Evolutionary conservation across 2,888 invertebrate genomes (phyloP).

Genomic region (Ryuthela nishihirai): DNA sequence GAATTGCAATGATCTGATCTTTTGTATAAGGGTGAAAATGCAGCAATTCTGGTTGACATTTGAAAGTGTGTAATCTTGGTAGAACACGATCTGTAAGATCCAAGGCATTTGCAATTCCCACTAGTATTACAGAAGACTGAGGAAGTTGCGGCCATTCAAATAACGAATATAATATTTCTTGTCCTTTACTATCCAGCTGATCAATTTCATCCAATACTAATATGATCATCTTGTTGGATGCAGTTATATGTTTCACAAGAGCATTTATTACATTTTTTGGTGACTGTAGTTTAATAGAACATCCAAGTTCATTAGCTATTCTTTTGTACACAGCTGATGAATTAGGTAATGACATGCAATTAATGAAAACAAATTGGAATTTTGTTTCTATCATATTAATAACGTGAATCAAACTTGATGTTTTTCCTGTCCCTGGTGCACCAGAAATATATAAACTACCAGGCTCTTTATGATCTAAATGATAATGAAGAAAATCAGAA

Average conservation of each 20-base stretch:
- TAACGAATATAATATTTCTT: constrained; percentile 83
- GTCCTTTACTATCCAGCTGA: constrained; percentile 71
- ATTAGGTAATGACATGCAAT: constrained; percentile 86
- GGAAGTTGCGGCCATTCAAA: constrained; percentile 84
- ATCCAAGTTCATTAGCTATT: constrained; percentile 67
- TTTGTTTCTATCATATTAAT: constrained; percentile 46
- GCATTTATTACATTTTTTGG: constrained; percentile 59
- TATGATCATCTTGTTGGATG: constrained; percentile 50
- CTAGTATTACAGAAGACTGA: constrained; percentile 67
- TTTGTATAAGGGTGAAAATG: constrained; percentile 91
- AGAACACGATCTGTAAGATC: constrained; percentile 88
- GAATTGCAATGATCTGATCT: constrained; percentile 80
- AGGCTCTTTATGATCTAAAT: constrained; percentile 63
- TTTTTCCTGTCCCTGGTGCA: constrained; percentile 96
- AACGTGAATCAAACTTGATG: constrained; percentile 72
- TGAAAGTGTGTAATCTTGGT: constrained; percentile 73
- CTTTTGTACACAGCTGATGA: constrained; percentile 73
- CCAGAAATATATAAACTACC: constrained; percentile 91
- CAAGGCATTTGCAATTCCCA: constrained; percentile 93
- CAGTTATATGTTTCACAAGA: constrained; percentile 64
- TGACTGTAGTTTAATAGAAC: constrained; percentile 52
- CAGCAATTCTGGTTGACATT: constrained; percentile 58
- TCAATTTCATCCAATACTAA: constrained; percentile 94
- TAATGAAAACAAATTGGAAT: constrained; percentile 67
- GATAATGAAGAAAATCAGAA: constrained; percentile 63